Evolutionary conservation across 2,113 vertebrate species (phyloP).

Genomic region (Takifugu bimaculatus): DNA sequence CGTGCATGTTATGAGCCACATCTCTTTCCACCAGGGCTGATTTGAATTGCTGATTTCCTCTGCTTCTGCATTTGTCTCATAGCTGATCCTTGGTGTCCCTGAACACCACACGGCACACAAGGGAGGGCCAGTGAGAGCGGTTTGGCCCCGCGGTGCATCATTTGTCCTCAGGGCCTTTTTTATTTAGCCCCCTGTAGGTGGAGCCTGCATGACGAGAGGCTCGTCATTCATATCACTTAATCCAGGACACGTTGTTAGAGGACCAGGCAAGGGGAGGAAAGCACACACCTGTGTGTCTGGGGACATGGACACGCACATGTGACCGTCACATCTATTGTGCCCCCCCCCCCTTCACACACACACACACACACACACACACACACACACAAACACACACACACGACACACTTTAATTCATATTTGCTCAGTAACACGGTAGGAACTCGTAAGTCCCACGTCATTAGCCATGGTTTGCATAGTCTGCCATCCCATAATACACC

Average conservation of each 20-base stretch:
- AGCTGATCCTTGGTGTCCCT: conserved; percentile 20
- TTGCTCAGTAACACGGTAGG: not conserved
- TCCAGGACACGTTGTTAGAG: conserved; percentile 57
- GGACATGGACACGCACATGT: conserved; percentile 2
- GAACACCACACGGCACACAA: conserved; percentile 8
- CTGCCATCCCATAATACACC: conserved; percentile 4
- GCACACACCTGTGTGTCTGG: conserved; percentile 11
- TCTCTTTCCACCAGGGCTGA: conserved; percentile 25
- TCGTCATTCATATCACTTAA: conserved; percentile 70
- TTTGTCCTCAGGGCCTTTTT: conserved; percentile 22
- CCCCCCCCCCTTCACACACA: not conserved
- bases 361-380: conserved; percentile 3
- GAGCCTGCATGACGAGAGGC: conserved; percentile 41
- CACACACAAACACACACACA: not conserved
- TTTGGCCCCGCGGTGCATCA: not conserved
- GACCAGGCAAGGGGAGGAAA: conserved; percentile 8
- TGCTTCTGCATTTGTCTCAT: conserved; percentile 32
- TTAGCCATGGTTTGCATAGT: conserved; percentile 52
- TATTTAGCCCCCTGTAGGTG: conserved; percentile 37
- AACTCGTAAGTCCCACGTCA: conserved; percentile 18
- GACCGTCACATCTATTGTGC: too few relatives aligned
- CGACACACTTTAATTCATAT: not conserved
- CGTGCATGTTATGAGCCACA: conserved; percentile 28
- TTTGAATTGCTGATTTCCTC: conserved; percentile 48
- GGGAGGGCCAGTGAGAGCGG: conserved; percentile 1